phyloP scores from a whole-genome alignment of 2,113 vertebrate genomes.

The Alces alces region DNA sequence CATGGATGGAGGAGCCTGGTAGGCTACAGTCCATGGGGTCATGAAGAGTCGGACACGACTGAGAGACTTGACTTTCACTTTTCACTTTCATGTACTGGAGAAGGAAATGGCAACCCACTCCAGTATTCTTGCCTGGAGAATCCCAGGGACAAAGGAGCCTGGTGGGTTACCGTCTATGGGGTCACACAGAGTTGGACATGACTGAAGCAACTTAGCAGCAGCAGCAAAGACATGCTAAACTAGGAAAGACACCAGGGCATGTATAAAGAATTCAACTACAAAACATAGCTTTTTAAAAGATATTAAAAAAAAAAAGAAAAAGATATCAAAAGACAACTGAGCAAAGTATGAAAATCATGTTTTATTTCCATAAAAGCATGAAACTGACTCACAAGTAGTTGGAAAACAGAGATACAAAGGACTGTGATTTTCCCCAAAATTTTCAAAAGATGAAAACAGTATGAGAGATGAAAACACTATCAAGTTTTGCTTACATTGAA shows the following conservation, averaged over 20 bases:
- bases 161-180: too few relatives aligned
- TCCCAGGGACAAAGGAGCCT: background rate
- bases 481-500: background rate
- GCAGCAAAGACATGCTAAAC: background rate
- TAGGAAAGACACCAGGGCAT: background rate
- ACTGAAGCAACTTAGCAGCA: background rate
- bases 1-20: background rate
- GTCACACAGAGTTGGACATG: rapidly evolving
- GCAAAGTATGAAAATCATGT: background rate
- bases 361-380: background rate
- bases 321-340: background rate
- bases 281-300: background rate
- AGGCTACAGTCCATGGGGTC: background rate
- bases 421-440: background rate
- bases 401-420: background rate
- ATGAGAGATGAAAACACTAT: background rate
- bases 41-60: rapidly evolving
- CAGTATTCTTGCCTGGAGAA: background rate
- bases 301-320: background rate
- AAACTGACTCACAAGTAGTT: background rate
- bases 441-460: background rate
- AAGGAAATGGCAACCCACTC: background rate
- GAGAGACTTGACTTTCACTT: background rate
- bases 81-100: background rate
- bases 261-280: background rate